phyloP scores from a whole-genome alignment of 2,888 invertebrate species.

The Ichneumoninae sp. region DNA sequence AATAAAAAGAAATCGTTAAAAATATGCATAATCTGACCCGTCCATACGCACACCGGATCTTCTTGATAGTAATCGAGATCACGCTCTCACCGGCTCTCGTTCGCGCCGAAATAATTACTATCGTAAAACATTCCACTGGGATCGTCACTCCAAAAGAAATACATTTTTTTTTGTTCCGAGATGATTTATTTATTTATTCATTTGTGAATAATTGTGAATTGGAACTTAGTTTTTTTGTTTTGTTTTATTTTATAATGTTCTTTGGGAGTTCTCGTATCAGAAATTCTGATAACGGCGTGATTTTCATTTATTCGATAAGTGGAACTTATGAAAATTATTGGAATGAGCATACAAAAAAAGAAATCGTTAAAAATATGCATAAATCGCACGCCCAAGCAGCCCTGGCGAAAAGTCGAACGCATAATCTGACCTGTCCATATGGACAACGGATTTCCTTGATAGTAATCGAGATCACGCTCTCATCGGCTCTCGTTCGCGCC shows the following conservation, averaged over 20 bases:
- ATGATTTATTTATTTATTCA: too few relatives aligned
- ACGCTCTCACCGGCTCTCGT: neutral
- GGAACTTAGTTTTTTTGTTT: too few relatives aligned
- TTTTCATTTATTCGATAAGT: too few relatives aligned
- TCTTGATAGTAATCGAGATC: constrained; percentile 28
- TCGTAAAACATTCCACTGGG: neutral
- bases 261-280: too few relatives aligned
- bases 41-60: constrained; percentile 30
- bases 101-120: neutral
- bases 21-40: constrained; percentile 35
- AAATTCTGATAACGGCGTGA: too few relatives aligned
- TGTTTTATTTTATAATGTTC: too few relatives aligned
- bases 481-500: neutral
- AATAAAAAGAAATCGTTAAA: too few relatives aligned
- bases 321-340: too few relatives aligned
- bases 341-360: too few relatives aligned
- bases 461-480: constrained; percentile 27
- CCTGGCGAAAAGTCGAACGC: too few relatives aligned
- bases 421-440: constrained; percentile 39
- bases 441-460: constrained; percentile 30
- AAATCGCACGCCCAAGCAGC: neutral
- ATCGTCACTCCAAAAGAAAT: neutral
- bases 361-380: neutral
- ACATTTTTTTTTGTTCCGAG: neutral
- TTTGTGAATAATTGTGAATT: too few relatives aligned